These are phyloP conservation scores for Drosophila gaucha DNA, from an alignment of 2,888 invertebrate species.

Conservation along the genomic window DNA sequence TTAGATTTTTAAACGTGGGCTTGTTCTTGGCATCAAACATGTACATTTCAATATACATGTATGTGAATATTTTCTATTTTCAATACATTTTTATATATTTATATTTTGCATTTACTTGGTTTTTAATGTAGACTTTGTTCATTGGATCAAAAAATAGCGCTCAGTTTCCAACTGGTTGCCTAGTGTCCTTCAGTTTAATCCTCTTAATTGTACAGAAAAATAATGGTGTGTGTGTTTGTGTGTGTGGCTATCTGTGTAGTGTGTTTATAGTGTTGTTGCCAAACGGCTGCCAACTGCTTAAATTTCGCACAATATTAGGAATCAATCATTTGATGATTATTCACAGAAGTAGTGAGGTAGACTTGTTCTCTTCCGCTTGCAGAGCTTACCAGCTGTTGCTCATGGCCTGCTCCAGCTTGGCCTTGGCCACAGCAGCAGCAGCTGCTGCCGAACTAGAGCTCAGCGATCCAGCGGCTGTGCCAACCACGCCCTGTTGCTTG, in stretches of 20 bases:
- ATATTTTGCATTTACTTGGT: slow-evolving; percentile 1
- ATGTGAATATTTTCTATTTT: slow-evolving; percentile 17
- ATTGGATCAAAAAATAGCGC: slow-evolving; percentile 10
- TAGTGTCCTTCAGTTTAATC: slow-evolving; percentile 12
- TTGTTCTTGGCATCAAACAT: slow-evolving; percentile 64
- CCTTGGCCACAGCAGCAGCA: slow-evolving; percentile 72
- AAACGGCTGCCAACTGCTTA: slow-evolving; percentile 24
- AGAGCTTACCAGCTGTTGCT: slow-evolving; percentile 83
- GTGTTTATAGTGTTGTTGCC: slow-evolving; percentile 22
- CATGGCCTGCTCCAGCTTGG: slow-evolving; percentile 83
- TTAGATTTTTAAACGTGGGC: slow-evolving; percentile 54
- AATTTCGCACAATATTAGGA: slow-evolving; percentile 43
- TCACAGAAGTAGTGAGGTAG: slow-evolving; percentile 84
- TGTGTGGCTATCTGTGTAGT: slow-evolving; percentile 16
- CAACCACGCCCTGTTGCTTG: slow-evolving; percentile 62
- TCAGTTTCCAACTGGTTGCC: slow-evolving; percentile 22
- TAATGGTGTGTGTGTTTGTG: neutral
- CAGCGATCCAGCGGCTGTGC: slow-evolving; percentile 38
- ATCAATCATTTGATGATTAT: slow-evolving; percentile 80
- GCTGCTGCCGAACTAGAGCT: slow-evolving; percentile 54
- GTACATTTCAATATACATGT: slow-evolving; percentile 12
- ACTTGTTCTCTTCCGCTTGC: slow-evolving; percentile 62
- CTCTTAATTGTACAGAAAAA: slow-evolving; percentile 13
- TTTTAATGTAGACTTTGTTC: slow-evolving; percentile 20
- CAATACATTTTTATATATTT: neutral